Percentiles rank a stretch among this genome's conserved stretches.
phyloP scores from a whole-genome alignment of 2,797 vertebrate species.

The Sebastes flavidus region DNA sequence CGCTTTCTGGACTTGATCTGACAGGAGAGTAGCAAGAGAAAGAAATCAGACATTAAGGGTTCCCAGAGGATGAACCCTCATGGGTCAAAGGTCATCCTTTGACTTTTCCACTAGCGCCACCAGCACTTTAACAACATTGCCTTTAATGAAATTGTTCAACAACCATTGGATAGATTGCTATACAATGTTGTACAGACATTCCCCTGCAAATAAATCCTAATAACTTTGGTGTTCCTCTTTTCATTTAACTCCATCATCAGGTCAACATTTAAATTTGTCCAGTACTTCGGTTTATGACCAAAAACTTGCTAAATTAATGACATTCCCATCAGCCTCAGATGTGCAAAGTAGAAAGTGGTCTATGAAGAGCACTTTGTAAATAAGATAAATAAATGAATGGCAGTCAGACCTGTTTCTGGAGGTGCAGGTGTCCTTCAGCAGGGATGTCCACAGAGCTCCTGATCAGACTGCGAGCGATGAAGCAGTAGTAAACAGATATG shows the following conservation, averaged over 20 bases:
- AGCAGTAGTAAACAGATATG: constrained; percentile 95
- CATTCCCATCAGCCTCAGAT: background rate
- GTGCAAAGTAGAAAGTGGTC: background rate
- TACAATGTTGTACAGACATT: background rate
- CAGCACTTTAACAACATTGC: background rate
- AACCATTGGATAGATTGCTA: background rate
- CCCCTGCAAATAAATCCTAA: too few species aligned
- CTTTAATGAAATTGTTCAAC: background rate
- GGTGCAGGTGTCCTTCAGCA: constrained; percentile 87
- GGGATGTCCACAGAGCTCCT: constrained; percentile 90
- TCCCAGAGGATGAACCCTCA: background rate
- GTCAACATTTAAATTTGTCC: background rate
- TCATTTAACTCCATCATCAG: background rate
- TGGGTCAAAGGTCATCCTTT: background rate
- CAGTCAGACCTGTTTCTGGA: constrained; percentile 64
- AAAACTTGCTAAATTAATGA: too few species aligned
- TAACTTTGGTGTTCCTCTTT: background rate
- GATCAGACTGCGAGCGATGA: constrained; percentile 93
- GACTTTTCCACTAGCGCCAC: background rate
- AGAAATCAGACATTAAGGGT: background rate
- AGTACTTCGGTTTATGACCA: background rate
- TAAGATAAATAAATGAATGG: background rate
- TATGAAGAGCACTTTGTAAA: background rate
- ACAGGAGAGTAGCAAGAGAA: background rate
- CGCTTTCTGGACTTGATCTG: constrained; percentile 95